Base-by-base conservation (phyloP, 1,140 invertebrate species). In the Aphidius gifuensis region DNA sequence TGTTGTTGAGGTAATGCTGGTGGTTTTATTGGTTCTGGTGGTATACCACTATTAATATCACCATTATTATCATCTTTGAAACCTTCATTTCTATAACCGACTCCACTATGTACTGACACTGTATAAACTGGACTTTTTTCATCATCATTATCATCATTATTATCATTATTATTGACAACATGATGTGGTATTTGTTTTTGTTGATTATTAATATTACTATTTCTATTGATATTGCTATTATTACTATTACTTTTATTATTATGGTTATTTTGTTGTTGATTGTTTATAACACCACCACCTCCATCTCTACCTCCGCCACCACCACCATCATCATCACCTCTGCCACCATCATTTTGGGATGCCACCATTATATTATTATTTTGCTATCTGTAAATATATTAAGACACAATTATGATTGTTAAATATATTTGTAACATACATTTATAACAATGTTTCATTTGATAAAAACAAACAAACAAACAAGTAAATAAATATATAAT, bases 81-180 rank as follows among this genome's bases (percentile, higher is more conserved):
- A 45, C 83, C 86, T 61, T 88, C 85, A 75, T 89, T 90, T 47
- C 86, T 85, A 73, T 88, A 88, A 47, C 82, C 85, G 9, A 77
- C 80, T n/a, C 83, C 83, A 48, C 80, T 84, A 32, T 32, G 23
- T 45, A 85, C 83, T 11, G 81, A 79, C 21, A 85, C 82, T 40
- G 83, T 85, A 72, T 82, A 84, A 49, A 79, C 77, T 38, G 78
- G 69, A 5, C 68, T 71, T 9, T 76, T 72, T 23, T 68, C 64
- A 11, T 66, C 66, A 2, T 61, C 70, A 6, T 68, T 45, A 66
- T 6, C 69, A 9, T 42, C 62, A 11, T 62, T 64, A n/a, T n/a
- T 23, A 43, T 60, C 66, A n/a, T n/a, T n/a, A n/a, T n/a, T n/a
- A 16, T 16, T 16, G 16, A 16, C 16, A 16, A 16, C 16, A 16